A percentile compares a stretch with the other conserved stretches of the same genome.
These are phyloP conservation scores for Synanthedon andrenaeformis DNA, from an alignment of 2,888 invertebrate genomes.

Conservation along the genomic window DNA sequence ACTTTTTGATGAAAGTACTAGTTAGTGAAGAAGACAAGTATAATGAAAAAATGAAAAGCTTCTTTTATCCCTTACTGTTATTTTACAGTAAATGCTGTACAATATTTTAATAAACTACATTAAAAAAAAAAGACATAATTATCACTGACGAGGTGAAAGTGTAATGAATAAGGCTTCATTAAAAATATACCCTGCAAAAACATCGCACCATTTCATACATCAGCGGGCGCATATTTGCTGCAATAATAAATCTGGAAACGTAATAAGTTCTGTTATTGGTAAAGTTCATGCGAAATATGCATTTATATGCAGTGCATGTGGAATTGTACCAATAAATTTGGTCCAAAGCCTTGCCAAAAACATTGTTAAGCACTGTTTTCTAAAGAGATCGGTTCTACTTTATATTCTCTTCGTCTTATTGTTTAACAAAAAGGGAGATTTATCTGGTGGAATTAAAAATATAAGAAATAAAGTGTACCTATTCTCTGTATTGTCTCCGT, in stretches of 20 bases:
- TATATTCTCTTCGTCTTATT: neutral
- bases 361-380: neutral
- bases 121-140: no score
- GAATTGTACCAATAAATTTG: neutral
- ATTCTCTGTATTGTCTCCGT: no score
- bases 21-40: no score
- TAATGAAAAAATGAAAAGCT: no score
- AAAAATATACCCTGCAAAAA: no score
- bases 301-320: constrained; percentile 17
- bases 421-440: neutral
- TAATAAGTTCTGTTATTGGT: neutral
- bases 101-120: no score
- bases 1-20: no score
- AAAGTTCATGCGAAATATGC: constrained; percentile 16
- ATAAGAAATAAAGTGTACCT: neutral
- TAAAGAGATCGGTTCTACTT: neutral
- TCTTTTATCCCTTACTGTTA: no score
- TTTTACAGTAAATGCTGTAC: no score
- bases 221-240: neutral
- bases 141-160: no score
- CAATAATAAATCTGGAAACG: neutral
- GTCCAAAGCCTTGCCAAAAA: neutral
- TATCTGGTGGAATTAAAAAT: neutral
- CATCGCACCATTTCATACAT: no score
- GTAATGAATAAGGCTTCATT: no score